phyloP scores from a whole-genome alignment of 2,113 vertebrate genomes.

The Barnardius zonarius region DNA sequence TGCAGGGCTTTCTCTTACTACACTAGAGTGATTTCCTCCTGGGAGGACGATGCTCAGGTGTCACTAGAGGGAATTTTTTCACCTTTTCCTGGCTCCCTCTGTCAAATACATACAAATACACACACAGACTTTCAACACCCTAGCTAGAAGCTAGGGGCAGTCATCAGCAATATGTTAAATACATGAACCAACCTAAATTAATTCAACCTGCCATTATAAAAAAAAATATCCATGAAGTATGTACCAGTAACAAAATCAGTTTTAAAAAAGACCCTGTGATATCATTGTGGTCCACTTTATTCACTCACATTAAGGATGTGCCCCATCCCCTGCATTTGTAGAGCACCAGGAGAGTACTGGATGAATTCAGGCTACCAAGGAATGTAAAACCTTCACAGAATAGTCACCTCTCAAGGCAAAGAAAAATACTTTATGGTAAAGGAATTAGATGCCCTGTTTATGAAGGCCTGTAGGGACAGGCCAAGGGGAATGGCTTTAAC shows the following conservation, averaged over 20 bases:
- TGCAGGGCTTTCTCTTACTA: background rate
- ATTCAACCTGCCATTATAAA: background rate
- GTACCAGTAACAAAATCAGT: background rate
- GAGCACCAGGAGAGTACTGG: background rate
- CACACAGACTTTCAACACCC: rapidly evolving
- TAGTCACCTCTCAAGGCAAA: background rate
- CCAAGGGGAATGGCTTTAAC: background rate
- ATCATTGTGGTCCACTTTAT: background rate
- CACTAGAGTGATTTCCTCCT: background rate
- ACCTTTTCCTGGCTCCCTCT: background rate
- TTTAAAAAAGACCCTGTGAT: too few species aligned
- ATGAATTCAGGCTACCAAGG: background rate
- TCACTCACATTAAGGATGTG: background rate
- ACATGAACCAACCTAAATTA: background rate
- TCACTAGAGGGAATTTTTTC: background rate
- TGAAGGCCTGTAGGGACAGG: background rate
- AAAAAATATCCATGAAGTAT: background rate
- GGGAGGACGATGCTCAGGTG: background rate
- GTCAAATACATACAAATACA: background rate
- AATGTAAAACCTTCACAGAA: background rate
- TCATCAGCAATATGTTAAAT: background rate
- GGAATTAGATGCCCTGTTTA: background rate
- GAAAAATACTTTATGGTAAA: background rate
- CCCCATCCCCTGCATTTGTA: background rate
- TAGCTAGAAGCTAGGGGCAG: background rate